Evolutionary conservation across 2,797 vertebrate genomes (phyloP).

Genomic region (Eulemur coronatus): DNA sequence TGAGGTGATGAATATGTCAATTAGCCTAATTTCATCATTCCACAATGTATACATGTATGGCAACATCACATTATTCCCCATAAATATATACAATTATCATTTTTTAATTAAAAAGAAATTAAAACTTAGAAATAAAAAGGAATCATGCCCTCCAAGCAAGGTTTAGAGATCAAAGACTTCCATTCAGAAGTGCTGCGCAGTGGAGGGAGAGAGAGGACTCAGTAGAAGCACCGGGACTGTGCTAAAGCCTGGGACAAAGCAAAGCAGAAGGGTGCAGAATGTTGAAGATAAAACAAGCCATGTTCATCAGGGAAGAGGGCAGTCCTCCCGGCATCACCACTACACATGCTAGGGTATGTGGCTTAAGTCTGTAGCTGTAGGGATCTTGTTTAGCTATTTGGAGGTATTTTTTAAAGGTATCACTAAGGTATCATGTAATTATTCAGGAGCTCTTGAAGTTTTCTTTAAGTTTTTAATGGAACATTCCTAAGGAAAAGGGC

Average conservation of each 20-base stretch:
- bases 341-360: rapidly evolving
- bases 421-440: background rate
- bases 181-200: background rate
- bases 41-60: background rate
- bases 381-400: background rate
- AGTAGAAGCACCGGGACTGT: background rate
- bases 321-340: no score
- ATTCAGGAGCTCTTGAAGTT: background rate
- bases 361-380: background rate
- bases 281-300: background rate
- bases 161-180: background rate
- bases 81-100: background rate
- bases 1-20: background rate
- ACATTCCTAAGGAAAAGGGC: background rate
- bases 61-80: background rate
- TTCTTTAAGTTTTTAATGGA: background rate
- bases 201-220: background rate
- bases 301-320: background rate
- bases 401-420: background rate
- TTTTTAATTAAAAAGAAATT: background rate
- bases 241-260: background rate
- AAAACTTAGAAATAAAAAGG: background rate
- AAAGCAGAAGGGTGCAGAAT: background rate
- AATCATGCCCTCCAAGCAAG: background rate
- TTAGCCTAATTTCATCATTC: background rate